Evolutionary conservation across 2,797 vertebrate species (phyloP).

Genomic region (Mustela erminea): DNA sequence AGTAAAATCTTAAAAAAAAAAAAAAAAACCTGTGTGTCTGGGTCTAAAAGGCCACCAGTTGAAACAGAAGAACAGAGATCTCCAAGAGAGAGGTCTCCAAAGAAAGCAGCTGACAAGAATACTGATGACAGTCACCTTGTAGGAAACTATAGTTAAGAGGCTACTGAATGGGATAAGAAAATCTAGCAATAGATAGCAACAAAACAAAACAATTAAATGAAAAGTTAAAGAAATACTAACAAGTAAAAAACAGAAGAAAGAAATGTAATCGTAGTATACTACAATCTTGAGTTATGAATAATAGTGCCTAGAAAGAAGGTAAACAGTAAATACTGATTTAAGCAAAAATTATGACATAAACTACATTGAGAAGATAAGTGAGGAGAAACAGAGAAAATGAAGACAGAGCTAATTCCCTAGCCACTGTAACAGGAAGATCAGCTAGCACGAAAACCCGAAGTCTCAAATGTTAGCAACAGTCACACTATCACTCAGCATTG

Average conservation of each 20-base stretch:
- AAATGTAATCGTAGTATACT: neutral
- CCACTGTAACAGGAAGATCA: neutral
- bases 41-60: neutral
- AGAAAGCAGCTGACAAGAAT: neutral
- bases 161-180: neutral
- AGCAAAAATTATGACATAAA: constrained; percentile 32
- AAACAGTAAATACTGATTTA: neutral
- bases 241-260: neutral
- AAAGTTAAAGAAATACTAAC: constrained; percentile 35
- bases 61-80: neutral
- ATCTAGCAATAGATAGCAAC: neutral
- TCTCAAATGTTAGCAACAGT: neutral
- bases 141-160: neutral
- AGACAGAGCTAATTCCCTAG: neutral
- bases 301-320: neutral
- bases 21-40: neutral
- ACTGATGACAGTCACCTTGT: neutral
- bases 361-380: neutral
- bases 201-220: neutral
- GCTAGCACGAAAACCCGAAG: neutral
- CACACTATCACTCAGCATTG: neutral
- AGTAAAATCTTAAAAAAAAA: too few species aligned
- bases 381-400: neutral
- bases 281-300: neutral
- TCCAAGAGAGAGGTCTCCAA: neutral